These are phyloP conservation scores for Echiichthys vipera DNA, from an alignment of 2,797 vertebrate species.

Conservation along the genomic window DNA sequence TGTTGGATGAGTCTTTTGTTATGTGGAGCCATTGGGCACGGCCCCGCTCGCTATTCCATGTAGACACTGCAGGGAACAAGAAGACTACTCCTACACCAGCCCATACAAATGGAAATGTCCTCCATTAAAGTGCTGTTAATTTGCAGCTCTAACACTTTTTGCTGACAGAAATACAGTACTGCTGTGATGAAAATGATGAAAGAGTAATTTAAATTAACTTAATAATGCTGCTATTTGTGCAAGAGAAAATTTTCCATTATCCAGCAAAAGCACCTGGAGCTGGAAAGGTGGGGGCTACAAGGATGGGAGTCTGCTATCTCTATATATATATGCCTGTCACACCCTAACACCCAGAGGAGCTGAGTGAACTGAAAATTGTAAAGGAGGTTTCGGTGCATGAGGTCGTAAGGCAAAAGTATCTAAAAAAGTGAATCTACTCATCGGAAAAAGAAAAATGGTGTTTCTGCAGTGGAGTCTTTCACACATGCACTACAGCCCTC, in stretches of 20 bases:
- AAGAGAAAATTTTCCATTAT: not conserved
- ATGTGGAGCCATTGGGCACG: conserved; percentile 49
- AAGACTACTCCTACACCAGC: conserved; percentile 58
- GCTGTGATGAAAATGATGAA: conserved; percentile 31
- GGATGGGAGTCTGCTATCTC: conserved; percentile 26
- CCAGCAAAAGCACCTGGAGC: not conserved
- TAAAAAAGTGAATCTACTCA: not conserved
- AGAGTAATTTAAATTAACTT: not conserved
- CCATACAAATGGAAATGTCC: conserved; percentile 72
- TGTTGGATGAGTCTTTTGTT: conserved; percentile 62
- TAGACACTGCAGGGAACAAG: conserved; percentile 59
- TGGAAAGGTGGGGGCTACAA: conserved; percentile 14
- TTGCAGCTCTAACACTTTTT: conserved; percentile 32
- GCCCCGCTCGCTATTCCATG: conserved; percentile 50
- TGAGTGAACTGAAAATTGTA: conserved; percentile 1
- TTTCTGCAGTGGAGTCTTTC: no score
- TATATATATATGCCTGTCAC: not conserved
- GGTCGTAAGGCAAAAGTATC: no score
- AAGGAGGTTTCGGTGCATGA: no score
- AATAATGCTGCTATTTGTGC: not conserved
- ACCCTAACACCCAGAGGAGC: conserved; percentile 22
- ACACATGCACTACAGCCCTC: no score
- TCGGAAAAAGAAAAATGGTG: not conserved
- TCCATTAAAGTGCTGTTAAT: conserved; percentile 47
- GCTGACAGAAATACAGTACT: conserved; percentile 17